Evolutionary conservation across 64 coral and sea anemone species (phyloP).

Genomic region (Pachyseris speciosa): DNA sequence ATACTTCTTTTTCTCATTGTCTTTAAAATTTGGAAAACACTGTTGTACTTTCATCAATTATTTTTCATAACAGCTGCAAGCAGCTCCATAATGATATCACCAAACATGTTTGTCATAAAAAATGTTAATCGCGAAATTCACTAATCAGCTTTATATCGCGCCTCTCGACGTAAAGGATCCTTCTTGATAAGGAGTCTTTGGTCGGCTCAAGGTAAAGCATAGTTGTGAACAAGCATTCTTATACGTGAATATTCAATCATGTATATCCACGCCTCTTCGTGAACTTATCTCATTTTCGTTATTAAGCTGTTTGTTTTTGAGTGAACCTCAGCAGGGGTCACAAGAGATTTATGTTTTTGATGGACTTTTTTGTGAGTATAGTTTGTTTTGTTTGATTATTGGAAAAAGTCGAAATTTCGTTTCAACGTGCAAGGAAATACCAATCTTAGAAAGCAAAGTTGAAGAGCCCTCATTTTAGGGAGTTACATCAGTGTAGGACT

Average conservation of each 20-base stretch:
- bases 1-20: too few relatives aligned
- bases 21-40: too few relatives aligned
- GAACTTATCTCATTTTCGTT: not conserved
- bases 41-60: too few relatives aligned
- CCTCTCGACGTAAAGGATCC: too few relatives aligned
- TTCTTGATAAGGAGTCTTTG: too few relatives aligned
- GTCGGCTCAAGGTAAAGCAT: not conserved
- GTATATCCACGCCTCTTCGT: not conserved
- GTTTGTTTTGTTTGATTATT: not conserved
- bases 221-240: not conserved
- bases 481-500: not conserved
- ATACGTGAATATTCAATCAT: not conserved
- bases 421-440: not conserved
- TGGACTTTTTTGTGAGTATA: not conserved
- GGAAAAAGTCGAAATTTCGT: not conserved
- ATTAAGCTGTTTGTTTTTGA: conserved; percentile 24
- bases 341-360: not conserved
- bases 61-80: too few relatives aligned
- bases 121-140: too few relatives aligned
- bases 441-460: too few relatives aligned
- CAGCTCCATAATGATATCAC: too few relatives aligned
- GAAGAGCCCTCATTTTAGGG: not conserved
- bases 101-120: too few relatives aligned
- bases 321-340: not conserved
- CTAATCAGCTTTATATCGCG: too few relatives aligned